Evolutionary conservation across 2,888 invertebrate genomes (phyloP).

Genomic region (Dione vanillae): DNA sequence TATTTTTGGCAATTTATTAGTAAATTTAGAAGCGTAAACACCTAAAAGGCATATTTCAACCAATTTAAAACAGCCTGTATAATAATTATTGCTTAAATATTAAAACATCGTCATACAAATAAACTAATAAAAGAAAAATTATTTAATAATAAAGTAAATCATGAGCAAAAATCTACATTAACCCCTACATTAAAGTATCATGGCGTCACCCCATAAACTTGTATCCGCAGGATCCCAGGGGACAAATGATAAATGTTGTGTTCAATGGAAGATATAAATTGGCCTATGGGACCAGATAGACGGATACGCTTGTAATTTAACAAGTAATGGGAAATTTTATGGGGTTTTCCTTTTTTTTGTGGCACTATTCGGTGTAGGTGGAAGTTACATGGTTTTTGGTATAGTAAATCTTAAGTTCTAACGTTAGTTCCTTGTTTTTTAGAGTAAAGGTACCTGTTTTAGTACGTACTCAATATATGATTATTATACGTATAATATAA

Average conservation of each 20-base stretch:
- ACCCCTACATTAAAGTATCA: constrained; percentile 7
- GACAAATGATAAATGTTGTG: constrained; percentile 38
- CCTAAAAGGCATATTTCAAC: too few relatives aligned
- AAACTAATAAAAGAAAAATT: background rate
- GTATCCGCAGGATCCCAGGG: constrained; percentile 22
- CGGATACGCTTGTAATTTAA: constrained; percentile 45
- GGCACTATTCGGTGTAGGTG: constrained; percentile 5
- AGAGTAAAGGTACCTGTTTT: background rate
- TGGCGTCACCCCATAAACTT: constrained; percentile 11
- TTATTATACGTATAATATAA: too few relatives aligned
- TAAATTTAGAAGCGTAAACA: too few relatives aligned
- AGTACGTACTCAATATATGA: too few relatives aligned
- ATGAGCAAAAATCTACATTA: constrained; percentile 5
- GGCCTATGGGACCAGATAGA: constrained; percentile 48
- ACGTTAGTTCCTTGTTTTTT: background rate
- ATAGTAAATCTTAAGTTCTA: constrained; percentile 10
- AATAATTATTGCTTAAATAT: too few relatives aligned
- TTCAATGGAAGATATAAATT: constrained; percentile 43
- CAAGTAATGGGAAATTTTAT: constrained; percentile 48
- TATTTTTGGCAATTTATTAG: too few relatives aligned
- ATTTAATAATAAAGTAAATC: background rate
- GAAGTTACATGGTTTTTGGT: constrained; percentile 14
- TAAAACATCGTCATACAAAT: too few relatives aligned
- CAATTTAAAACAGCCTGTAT: too few relatives aligned
- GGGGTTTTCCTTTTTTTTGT: constrained; percentile 33